Conservation (phyloP, 1,140 invertebrate genomes). For the Lordiphosa mommai region DNA sequence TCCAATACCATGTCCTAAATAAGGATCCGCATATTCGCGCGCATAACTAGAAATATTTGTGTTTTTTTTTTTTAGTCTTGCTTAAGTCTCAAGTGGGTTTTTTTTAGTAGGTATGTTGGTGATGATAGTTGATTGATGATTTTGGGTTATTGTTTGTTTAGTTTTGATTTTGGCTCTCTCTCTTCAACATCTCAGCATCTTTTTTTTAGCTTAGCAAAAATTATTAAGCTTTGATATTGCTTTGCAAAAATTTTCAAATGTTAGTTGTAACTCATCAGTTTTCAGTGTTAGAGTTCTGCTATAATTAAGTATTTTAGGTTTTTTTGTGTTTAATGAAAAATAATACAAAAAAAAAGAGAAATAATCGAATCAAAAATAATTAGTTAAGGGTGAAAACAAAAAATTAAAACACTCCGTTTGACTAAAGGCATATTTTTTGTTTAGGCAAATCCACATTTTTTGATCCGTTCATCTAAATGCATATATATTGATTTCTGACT, state of each 20-base stretch:
- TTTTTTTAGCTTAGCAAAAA: conserved; percentile 31
- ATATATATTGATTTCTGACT: no score
- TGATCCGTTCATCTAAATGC: no score
- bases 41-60: conserved; percentile 86
- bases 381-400: conserved; percentile 37
- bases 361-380: conserved; percentile 26
- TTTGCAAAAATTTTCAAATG: conserved; percentile 56
- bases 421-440: no score
- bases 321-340: conserved; percentile 14
- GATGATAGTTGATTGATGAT: conserved; percentile 25
- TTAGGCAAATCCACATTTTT: no score
- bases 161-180: neutral
- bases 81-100: conserved; percentile 10
- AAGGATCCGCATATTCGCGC: conserved; percentile 95
- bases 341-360: conserved; percentile 33
- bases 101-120: conserved; percentile 1
- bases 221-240: conserved; percentile 54
- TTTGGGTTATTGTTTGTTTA: conserved; percentile 16
- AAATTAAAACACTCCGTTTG: neutral
- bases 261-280: conserved; percentile 40
- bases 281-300: conserved; percentile 37
- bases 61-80: conserved; percentile 9
- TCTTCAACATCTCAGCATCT: neutral
- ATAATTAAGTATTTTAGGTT: conserved; percentile 38
- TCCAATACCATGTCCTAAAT: conserved; percentile 96